A percentile compares a stretch with the other conserved stretches of the same genome.
Conservation (phyloP, 2,797 vertebrate species). For the Xenopus petersii region DNA sequence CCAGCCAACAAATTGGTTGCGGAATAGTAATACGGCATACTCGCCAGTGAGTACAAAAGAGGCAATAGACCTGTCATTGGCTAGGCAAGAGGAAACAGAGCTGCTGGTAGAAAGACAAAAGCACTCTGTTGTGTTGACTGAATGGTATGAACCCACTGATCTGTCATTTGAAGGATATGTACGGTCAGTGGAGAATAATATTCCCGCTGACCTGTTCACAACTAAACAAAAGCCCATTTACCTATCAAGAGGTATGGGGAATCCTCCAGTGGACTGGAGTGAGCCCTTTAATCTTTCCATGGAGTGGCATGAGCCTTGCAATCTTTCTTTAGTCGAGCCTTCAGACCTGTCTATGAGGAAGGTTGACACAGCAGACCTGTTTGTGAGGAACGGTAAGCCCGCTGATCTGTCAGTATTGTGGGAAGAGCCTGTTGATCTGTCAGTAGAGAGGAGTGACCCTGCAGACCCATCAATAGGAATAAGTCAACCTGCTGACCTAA, state of each 20-base stretch:
- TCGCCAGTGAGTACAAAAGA: no score
- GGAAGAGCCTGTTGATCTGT: not conserved
- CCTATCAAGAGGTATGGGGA: not conserved
- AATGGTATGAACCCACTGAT: not conserved
- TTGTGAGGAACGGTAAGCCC: no score
- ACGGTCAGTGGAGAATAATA: not conserved
- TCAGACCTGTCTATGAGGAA: not conserved
- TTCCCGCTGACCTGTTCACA: not conserved
- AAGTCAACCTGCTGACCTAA: no score
- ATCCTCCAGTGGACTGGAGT: not conserved
- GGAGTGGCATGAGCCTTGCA: not conserved
- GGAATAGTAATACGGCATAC: no score
- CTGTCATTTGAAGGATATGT: not conserved
- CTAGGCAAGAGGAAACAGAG: no score
- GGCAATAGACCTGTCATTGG: no score
- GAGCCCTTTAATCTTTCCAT: slow-evolving; percentile 18
- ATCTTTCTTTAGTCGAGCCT: not conserved
- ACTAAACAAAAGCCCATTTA: not conserved
- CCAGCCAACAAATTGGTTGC: no score
- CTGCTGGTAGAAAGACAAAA: not conserved
- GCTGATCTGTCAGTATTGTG: no score
- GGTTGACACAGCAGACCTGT: not conserved
- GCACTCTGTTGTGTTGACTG: not conserved
- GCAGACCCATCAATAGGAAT: not conserved
- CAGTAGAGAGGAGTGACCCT: not conserved